Conservation (phyloP, 2,888 invertebrate species). For the Trichacis sp. region DNA sequence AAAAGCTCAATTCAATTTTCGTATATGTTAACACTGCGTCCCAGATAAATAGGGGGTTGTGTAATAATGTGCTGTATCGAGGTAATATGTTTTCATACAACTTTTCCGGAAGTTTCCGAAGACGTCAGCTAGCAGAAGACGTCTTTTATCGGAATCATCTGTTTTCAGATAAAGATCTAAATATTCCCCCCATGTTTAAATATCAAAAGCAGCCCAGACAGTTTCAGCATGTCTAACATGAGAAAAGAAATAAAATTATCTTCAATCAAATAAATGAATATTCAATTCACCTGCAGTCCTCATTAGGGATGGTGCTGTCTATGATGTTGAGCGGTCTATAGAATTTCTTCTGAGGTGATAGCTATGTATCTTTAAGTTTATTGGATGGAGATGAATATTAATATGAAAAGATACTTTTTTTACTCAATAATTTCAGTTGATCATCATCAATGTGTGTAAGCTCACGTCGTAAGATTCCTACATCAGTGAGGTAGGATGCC, state of each 20-base stretch:
- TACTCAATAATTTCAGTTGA: not conserved
- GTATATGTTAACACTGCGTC: constrained; percentile 49
- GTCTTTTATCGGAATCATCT: no score
- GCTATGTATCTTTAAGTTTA: not conserved
- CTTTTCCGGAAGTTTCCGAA: constrained; percentile 27
- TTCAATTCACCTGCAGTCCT: constrained; percentile 5
- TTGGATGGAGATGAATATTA: not conserved
- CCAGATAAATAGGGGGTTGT: no score
- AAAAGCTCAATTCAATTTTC: constrained; percentile 33
- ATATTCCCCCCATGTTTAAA: constrained; percentile 1
- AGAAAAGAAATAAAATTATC: no score
- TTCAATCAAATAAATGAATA: no score
- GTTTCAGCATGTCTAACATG: constrained; percentile 5
- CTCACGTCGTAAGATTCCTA: not conserved
- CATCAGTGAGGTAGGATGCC: not conserved
- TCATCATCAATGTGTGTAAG: not conserved
- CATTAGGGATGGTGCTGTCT: not conserved
- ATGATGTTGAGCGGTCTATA: not conserved
- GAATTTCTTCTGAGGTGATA: not conserved
- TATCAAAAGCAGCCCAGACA: constrained; percentile 8
- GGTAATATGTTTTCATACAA: constrained; percentile 48
- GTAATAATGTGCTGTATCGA: no score
- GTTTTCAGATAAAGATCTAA: not conserved
- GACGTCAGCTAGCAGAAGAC: constrained; percentile 15
- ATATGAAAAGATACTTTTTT: not conserved